Evolutionary conservation across 37 sponge, comb jelly and placozoan genomes (phyloP), one percentile per base, ranked within the genome.

Genomic region (Ianthella basta): DNA sequence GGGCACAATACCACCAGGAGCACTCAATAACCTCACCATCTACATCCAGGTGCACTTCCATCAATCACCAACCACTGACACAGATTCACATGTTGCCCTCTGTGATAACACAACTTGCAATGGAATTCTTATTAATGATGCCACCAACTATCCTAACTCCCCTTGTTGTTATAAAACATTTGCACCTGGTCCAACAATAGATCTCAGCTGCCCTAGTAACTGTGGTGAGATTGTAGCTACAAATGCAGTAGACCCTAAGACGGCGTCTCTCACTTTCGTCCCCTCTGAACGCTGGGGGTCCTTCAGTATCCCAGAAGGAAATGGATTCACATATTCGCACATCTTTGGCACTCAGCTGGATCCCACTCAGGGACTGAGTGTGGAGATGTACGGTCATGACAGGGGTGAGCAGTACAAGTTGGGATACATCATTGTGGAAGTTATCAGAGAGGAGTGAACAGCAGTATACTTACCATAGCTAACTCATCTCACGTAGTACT

Each of bases 101-200:
- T 72, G 73, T 37, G 73, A 72, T 72, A 32, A 29, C 32, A 72
- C 73, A 20, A 10, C 30, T 40, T 72, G 73, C 73, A 72, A 72
- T 72, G 73, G 38, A 37, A 72, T 38, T 8, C 16, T 72, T 33
- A 29, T 72, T 23, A 37, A 20, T 8, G 73, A 72, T 32, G 36
- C 20, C 12, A 29, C 21, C 32, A 72, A 72, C 36, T 64, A 64
- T 16, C 40, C 40, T 12, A 37, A 37, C 36, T 12, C 18, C 20
- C 39, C 73, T 10, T 72, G 73, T 40, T 19, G 13, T 19, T 72
- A 38, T 32, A 40, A 40, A 34, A 34, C 20, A 37, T 37, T 72
- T 13, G 36, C 23, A 12, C 23, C 32, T 72, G 73, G 73, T 20
- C 37, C 37, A 20, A 72, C 39, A 13, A 32, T 40, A 13, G 30